phyloP scores from a whole-genome alignment of 2,113 vertebrate genomes.

The Perca schrenkii region DNA sequence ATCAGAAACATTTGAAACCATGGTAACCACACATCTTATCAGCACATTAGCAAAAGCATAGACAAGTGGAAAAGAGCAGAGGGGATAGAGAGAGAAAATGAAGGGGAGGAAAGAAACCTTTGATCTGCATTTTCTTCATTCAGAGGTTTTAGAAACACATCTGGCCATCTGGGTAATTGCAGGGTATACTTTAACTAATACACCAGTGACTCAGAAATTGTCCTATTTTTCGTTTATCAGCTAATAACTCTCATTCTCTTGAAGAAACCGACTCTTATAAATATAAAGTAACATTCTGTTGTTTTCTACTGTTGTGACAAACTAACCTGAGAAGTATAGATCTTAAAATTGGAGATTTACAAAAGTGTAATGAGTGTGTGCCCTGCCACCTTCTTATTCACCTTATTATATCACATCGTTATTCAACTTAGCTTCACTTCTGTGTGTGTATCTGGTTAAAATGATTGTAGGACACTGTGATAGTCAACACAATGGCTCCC shows the following conservation, averaged over 20 bases:
- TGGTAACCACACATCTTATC: slow-evolving; percentile 70
- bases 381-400: not conserved
- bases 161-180: not conserved
- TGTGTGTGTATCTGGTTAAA: slow-evolving; percentile 14
- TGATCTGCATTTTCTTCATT: slow-evolving; percentile 17
- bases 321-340: not conserved
- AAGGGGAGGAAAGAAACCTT: slow-evolving; percentile 17
- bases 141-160: slow-evolving; percentile 19
- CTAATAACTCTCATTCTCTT: not conserved
- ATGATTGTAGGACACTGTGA: slow-evolving; percentile 9
- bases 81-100: slow-evolving; percentile 33
- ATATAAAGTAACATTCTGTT: not conserved
- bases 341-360: slow-evolving; percentile 1
- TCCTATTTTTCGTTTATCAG: not conserved
- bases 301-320: not conserved
- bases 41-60: slow-evolving; percentile 52
- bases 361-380: not conserved
- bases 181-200: not conserved
- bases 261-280: not conserved
- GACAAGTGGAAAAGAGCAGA: slow-evolving; percentile 32
- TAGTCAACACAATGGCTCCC: slow-evolving; percentile 43
- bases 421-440: not conserved
- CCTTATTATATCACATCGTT: not conserved
- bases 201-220: not conserved
- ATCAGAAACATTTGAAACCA: slow-evolving; percentile 78